These are phyloP conservation scores for Tarsius wallacei DNA, from an alignment of 2,797 vertebrate species.

Conservation along the genomic window DNA sequence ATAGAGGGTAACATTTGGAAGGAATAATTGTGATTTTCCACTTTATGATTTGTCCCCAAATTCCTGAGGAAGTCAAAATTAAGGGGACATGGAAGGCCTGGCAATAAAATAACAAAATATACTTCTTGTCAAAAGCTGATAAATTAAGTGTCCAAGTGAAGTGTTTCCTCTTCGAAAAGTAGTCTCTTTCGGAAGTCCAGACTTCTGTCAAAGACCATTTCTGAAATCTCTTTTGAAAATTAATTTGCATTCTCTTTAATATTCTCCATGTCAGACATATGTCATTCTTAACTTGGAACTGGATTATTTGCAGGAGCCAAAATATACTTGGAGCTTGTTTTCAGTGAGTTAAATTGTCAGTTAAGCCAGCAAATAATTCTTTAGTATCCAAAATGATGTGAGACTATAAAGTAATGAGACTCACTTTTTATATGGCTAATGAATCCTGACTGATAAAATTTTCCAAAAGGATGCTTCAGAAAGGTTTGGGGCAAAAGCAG, in stretches of 20 bases:
- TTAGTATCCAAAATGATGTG: not conserved
- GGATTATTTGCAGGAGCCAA: not conserved
- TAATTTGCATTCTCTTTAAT: not conserved
- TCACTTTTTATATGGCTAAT: not conserved
- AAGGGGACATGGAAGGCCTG: not conserved
- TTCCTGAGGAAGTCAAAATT: not conserved
- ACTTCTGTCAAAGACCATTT: not conserved
- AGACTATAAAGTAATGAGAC: not conserved
- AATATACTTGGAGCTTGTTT: not conserved
- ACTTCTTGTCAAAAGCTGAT: not conserved
- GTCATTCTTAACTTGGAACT: slow-evolving; percentile 8
- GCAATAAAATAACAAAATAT: not conserved
- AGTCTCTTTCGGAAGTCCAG: not conserved
- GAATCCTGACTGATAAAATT: not conserved
- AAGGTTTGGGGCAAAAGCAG: not conserved
- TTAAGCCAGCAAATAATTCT: not conserved
- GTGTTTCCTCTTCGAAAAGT: not conserved
- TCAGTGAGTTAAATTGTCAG: not conserved
- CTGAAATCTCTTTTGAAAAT: slow-evolving; percentile 7
- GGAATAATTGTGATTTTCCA: not conserved
- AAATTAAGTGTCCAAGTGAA: not conserved
- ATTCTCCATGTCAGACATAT: slow-evolving; percentile 15
- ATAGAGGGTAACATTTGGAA: not conserved
- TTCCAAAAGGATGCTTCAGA: not conserved
- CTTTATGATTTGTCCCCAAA: not conserved